These are phyloP conservation scores for Julus scanicus DNA, from an alignment of 2,888 invertebrate genomes.

Conservation along the genomic window DNA sequence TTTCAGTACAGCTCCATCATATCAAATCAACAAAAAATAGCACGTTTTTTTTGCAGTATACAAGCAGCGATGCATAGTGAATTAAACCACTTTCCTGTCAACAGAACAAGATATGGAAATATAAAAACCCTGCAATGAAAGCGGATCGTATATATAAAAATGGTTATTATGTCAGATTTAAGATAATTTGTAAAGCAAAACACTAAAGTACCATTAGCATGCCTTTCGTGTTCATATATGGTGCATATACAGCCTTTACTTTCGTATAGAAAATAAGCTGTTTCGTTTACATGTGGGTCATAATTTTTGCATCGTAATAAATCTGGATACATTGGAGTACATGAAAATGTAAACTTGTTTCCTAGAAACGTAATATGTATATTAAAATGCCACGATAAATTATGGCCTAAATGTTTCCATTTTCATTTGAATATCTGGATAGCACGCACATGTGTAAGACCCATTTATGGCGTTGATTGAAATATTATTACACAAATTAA, in stretches of 20 bases:
- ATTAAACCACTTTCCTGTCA: conserved; percentile 2
- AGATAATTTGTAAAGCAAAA: conserved; percentile 12
- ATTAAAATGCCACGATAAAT: conserved; percentile 18
- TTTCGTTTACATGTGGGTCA: not conserved
- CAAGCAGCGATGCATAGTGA: not conserved
- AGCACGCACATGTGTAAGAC: not conserved
- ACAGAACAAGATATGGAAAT: not conserved
- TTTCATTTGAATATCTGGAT: not conserved
- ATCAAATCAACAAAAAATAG: not conserved
- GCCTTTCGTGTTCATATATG: not conserved
- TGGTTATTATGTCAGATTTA: conserved; percentile 12
- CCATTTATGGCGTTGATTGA: not conserved
- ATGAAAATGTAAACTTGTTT: conserved; percentile 21
- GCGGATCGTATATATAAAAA: not conserved
- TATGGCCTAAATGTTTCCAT: not conserved
- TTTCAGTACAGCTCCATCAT: not conserved
- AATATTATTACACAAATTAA: not conserved
- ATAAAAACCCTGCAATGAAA: not conserved
- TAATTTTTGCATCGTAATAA: not conserved
- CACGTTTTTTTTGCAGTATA: conserved; percentile 37
- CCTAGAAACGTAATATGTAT: not conserved
- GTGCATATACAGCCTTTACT: not conserved
- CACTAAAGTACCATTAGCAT: conserved; percentile 6
- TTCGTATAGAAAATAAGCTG: conserved; percentile 7
- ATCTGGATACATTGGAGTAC: not conserved